Base-by-base conservation (phyloP, 2,113 vertebrate genomes). In the Tringa solitaria region DNA sequence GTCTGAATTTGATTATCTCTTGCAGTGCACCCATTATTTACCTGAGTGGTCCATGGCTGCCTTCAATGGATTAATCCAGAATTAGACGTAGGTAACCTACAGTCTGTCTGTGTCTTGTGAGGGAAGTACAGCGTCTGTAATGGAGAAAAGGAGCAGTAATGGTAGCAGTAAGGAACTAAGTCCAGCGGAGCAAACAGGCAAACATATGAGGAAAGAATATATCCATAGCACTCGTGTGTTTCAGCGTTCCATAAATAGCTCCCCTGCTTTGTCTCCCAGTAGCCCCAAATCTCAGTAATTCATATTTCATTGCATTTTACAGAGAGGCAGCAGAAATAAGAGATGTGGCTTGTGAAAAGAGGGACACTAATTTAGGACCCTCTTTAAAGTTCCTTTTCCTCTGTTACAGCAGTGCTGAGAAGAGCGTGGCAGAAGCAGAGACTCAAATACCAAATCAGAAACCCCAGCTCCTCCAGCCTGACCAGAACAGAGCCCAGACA, bases 161-260 rank as follows among this genome's bases (percentile, higher is more conserved):
- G 16, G 9, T 7, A 57, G 86, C 0, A 23, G 24, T 0, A 13
- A 77, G 73, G 83, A 86, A 45, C 22, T 14, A 41, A 54, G n/a
- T 5, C 59, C 63, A 28, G n/a, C 0, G 6, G 48, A 90, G 89
- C 35, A 73, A 51, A 72, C 0, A 79, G 45, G 50, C 50, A 6
- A 2, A 10, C 1, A 3, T 19, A 14, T 8, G 78, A 90, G 67
- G 73, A 28, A 46, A 35, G 16, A 41, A 33, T 0, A 7, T 8
- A 54, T 1, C 28, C 46, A 2, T 0, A 8, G 12, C 12, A 24
- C 53, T 70, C 11, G 0, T 11, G 33, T 76, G 50, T 33, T 63
- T 13, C 41, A 37, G 12, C 5, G 0, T 22, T 14, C 8, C 33
- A 41, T 1, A 27, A 78, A 65, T 1, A 67, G 23, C 37, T 89